Evolutionary conservation across 92 coral and sea anemone species (phyloP), one percentile per base, ranked within the genome.

Genomic region (Parazoanthus swiftii): DNA sequence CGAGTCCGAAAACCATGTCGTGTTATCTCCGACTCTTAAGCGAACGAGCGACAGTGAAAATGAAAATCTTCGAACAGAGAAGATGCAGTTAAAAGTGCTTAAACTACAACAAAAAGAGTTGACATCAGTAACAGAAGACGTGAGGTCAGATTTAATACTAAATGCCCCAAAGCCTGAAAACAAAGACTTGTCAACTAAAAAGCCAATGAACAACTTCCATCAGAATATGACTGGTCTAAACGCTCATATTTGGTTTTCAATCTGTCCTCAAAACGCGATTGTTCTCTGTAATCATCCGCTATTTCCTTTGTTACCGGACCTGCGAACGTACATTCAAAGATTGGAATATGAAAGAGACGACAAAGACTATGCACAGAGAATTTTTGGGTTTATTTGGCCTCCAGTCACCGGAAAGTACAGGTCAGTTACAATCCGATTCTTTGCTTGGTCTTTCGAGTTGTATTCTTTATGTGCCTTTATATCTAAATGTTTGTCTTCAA

Each of bases 341-440:
- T 43, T 80, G 63, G 85, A 80, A 8, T 80, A 46, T 20, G 73
- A 80, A 21, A 80, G 72, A 80, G 13, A 36, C 48, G 68, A 36
- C 5, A 15, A 56, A 11, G 65, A 58, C 46, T 80, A 35, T 18
- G 72, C 38, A 14, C 85, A 80, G 73, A 80, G 85, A 36, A 58
- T 80, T 1, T 80, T 80, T 56, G 85, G 85, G 15, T 54, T 15
- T 37, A 56, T 80, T 80, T 58, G 21, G 20, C 85, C 85, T 58
- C 85, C 85, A 80, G 43, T 58, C 46, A 56, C 48, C 16, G 85
- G 85, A 56, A 80, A 33, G 29, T 80, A 80, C 85, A 80, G 85
- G 85, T 80, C 66, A 51, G 82, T 79, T 29, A 33, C 18, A 1
- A 11, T 16, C 10, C 20, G 5, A 15, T 54, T 20, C 59, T 54